Percentiles rank a stretch among this genome's conserved stretches.
Conservation (phyloP, 2,113 vertebrate species). For the Casuarius casuarius region DNA sequence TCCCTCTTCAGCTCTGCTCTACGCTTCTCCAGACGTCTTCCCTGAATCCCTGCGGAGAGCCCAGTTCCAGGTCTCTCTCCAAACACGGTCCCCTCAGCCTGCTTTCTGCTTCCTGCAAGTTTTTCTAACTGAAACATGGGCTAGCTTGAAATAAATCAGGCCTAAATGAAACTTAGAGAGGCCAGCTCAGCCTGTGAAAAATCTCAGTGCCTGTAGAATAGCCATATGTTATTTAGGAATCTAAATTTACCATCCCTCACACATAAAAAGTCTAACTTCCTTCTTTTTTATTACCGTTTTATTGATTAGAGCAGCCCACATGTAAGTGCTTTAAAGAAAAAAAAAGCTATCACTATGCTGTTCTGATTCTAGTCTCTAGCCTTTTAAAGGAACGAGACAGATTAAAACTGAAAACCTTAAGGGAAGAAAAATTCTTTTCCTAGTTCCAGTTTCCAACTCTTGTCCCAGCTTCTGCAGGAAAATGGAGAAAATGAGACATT, state of each 20-base stretch:
- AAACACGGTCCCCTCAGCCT: background rate
- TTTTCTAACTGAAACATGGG: background rate
- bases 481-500: background rate
- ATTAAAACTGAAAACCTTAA: background rate
- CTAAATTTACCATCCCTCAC: background rate
- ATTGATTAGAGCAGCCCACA: background rate
- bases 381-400: background rate
- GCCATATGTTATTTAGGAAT: background rate
- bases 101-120: background rate
- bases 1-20: background rate
- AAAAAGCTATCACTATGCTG: background rate
- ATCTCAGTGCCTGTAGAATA: background rate
- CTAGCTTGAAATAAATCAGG: constrained; percentile 20
- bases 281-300: background rate
- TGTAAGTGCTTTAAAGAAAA: background rate
- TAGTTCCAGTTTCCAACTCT: background rate
- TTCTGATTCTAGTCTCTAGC: background rate
- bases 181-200: background rate
- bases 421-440: background rate
- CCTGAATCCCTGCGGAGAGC: background rate
- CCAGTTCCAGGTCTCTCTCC: background rate
- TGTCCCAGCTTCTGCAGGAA: background rate
- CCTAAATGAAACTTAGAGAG: background rate
- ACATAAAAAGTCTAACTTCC: background rate
- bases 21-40: background rate